Evolutionary conservation across 35 echinoderm and acorn worm genomes (phyloP).

Genomic region (Ophiothrix spiculata): DNA sequence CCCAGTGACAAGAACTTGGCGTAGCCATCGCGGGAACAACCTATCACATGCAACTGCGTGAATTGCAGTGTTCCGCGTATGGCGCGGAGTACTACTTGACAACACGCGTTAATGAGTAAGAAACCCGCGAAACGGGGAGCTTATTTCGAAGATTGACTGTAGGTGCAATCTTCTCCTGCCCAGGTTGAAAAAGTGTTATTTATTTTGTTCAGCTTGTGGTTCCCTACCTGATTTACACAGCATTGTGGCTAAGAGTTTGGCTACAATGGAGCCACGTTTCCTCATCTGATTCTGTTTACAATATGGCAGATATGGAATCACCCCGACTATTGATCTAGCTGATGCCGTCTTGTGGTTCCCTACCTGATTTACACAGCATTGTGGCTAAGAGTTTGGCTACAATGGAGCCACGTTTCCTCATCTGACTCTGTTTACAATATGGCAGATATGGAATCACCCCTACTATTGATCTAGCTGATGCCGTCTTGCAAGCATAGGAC

Average conservation of each 20-base stretch:
- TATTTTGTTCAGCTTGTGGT: too few relatives aligned
- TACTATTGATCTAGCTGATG: conserved; percentile 78
- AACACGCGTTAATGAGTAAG: too few relatives aligned
- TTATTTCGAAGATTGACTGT: too few relatives aligned
- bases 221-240: conserved; percentile 85
- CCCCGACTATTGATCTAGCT: conserved; percentile 84
- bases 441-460: conserved; percentile 95
- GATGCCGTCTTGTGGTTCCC: conserved; percentile 83
- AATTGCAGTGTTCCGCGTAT: too few relatives aligned
- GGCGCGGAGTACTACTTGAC: too few relatives aligned
- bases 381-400: conserved; percentile 85
- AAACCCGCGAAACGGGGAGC: too few relatives aligned
- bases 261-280: conserved; percentile 92
- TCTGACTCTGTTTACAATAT: conserved; percentile 96
- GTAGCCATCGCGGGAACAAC: too few relatives aligned
- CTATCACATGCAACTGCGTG: too few relatives aligned
- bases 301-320: conserved; percentile 94
- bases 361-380: conserved; percentile 92
- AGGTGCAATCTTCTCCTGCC: too few relatives aligned
- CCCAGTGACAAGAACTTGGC: too few relatives aligned
- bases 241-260: conserved; percentile 87
- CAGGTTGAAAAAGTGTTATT: too few relatives aligned
- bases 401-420: conserved; percentile 97
- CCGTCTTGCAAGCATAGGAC: conserved; percentile 90
- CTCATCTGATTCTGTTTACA: conserved; percentile 98